phyloP scores from a whole-genome alignment of 2,113 vertebrate genomes.

The Dipodomys spectabilis region DNA sequence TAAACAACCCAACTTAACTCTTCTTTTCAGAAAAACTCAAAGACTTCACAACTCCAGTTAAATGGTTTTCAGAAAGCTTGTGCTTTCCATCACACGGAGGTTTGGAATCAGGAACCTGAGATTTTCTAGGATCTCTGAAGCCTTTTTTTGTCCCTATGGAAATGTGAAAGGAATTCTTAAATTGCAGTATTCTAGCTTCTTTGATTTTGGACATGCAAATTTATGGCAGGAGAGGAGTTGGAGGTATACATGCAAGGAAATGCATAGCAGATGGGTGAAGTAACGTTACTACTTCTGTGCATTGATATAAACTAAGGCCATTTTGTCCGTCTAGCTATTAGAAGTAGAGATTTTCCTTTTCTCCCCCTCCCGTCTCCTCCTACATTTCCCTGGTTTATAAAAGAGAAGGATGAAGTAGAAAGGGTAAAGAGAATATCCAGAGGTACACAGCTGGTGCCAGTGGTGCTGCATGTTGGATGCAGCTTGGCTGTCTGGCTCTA shows the following conservation, averaged over 20 bases:
- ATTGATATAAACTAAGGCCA: not conserved
- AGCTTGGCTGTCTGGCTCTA: not conserved
- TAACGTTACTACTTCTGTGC: not conserved
- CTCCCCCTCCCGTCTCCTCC: not conserved
- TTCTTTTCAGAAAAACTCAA: not conserved
- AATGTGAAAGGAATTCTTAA: not conserved
- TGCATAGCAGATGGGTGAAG: not conserved
- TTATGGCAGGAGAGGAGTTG: not conserved
- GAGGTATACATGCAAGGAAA: not conserved
- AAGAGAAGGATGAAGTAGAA: conserved; percentile 16
- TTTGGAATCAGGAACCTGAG: not conserved
- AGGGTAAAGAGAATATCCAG: not conserved
- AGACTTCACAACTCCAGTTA: not conserved
- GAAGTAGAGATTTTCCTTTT: not conserved
- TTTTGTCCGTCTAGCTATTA: not conserved
- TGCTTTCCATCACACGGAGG: not conserved
- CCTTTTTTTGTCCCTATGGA: not conserved
- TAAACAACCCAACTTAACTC: not conserved
- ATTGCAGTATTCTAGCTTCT: not conserved
- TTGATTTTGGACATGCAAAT: not conserved
- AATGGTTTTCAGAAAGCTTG: not conserved
- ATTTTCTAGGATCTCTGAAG: not conserved
- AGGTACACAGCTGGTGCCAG: not conserved
- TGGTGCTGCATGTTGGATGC: not conserved
- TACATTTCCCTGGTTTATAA: not conserved